These are phyloP conservation scores for Callosobruchus maculatus DNA, from an alignment of 2,888 invertebrate species.

Conservation along the genomic window DNA sequence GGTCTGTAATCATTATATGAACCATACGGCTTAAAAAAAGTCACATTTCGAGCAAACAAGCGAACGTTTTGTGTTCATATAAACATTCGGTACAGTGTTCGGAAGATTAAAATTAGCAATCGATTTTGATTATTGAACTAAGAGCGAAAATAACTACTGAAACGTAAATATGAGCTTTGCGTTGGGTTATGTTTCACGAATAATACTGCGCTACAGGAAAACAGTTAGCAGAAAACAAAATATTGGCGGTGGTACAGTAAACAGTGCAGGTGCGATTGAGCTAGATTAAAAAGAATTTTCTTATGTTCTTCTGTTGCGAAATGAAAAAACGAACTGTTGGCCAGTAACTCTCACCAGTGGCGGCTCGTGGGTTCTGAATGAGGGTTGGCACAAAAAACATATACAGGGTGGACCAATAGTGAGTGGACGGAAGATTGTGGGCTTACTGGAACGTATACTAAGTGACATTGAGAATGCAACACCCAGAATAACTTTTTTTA, in stretches of 20 bases:
- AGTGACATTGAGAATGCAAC: too few species aligned
- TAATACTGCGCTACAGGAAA: not conserved
- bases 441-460: too few species aligned
- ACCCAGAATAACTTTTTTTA: too few species aligned
- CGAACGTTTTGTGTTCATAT: not conserved
- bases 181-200: not conserved
- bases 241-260: not conserved
- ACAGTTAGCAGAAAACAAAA: not conserved
- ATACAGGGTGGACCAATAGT: too few species aligned
- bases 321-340: too few species aligned
- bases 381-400: too few species aligned
- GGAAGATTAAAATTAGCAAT: conserved; percentile 19
- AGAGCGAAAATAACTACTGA: conserved; percentile 23
- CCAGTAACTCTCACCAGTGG: too few species aligned
- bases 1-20: not conserved
- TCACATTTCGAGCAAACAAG: not conserved
- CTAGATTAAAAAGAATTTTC: not conserved
- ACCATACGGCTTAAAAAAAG: not conserved
- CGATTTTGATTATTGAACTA: conserved; percentile 26
- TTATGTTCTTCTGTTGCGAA: too few species aligned
- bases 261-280: not conserved
- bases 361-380: too few species aligned
- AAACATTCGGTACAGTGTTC: not conserved
- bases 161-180: not conserved
- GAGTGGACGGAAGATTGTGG: too few species aligned